A percentile compares a stretch with the other conserved stretches of the same genome.
phyloP scores from a whole-genome alignment of 1,140 invertebrate species.

The Nasonia longicornis region DNA sequence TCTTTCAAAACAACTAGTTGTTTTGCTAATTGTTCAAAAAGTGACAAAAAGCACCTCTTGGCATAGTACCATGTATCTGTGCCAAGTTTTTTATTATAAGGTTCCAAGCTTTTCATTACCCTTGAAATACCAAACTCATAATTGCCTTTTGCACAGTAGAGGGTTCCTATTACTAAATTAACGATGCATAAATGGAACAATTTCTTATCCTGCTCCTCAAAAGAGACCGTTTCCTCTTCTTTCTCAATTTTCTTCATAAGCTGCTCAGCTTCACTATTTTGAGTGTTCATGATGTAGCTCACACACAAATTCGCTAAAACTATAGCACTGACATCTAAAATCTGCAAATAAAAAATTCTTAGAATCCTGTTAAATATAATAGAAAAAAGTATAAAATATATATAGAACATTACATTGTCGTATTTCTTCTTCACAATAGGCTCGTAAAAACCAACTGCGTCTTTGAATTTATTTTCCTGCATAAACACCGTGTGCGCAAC shows the following conservation, averaged over 20 bases:
- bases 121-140: conserved; percentile 99
- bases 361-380: neutral
- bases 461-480: conserved; percentile 99
- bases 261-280: conserved; percentile 99
- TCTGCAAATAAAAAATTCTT: conserved; percentile 67
- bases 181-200: conserved; percentile 98
- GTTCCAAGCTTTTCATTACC: conserved; percentile 96
- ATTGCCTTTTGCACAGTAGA: conserved; percentile 99
- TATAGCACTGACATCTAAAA: conserved; percentile 94
- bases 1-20: conserved; percentile 92
- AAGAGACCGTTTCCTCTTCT: conserved; percentile 93
- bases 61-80: conserved; percentile 98
- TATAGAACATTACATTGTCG: conserved; percentile 78
- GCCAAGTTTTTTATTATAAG: conserved; percentile 94
- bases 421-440: conserved; percentile 97
- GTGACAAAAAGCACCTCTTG: conserved; percentile 93
- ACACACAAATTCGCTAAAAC: conserved; percentile 98
- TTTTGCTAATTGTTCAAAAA: conserved; percentile 92
- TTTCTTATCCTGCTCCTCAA: conserved; percentile 95
- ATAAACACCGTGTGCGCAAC: conserved; percentile 99
- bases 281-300: conserved; percentile 98
- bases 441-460: conserved; percentile 98
- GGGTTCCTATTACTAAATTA: conserved; percentile 96
- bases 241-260: conserved; percentile 99
- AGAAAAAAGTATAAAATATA: neutral